Conservation (phyloP, 2,113 vertebrate species). For the Coregonus clupeaformis region DNA sequence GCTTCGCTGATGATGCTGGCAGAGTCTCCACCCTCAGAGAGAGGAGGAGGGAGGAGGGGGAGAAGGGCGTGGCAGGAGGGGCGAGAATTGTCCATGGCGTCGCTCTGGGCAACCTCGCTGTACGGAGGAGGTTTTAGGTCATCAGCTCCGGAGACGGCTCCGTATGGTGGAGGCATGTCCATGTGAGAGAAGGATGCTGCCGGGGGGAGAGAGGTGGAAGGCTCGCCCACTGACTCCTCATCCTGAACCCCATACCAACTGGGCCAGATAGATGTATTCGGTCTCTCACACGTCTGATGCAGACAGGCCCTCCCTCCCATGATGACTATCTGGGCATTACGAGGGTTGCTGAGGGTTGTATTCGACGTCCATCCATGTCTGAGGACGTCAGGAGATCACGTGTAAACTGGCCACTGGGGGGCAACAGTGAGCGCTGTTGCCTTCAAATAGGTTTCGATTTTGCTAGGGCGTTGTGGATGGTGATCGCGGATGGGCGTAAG, state of each 20-base stretch:
- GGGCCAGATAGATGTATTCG: constrained; percentile 79
- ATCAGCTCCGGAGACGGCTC: constrained; percentile 76
- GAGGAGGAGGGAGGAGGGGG: constrained; percentile 57
- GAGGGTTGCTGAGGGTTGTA: too few species aligned
- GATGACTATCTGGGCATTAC: too few species aligned
- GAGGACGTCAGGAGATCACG: too few species aligned
- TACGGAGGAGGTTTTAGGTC: constrained; percentile 83
- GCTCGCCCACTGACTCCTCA: constrained; percentile 76
- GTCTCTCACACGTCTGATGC: too few species aligned
- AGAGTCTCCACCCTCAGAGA: constrained; percentile 63
- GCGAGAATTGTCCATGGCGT: constrained; percentile 35
- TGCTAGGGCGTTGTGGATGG: too few species aligned
- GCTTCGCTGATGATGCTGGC: constrained; percentile 68
- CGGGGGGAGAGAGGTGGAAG: constrained; percentile 72
- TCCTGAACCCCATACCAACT: constrained; percentile 81
- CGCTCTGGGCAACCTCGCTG: constrained; percentile 72
- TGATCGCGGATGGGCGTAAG: too few species aligned
- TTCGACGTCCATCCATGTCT: too few species aligned
- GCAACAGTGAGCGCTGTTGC: too few species aligned
- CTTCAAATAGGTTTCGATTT: too few species aligned
- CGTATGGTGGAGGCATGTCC: constrained; percentile 83
- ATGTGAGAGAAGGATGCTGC: constrained; percentile 76
- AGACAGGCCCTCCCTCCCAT: too few species aligned
- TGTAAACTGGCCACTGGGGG: too few species aligned
- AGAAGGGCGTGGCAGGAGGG: constrained; percentile 47